Evolutionary conservation across 2,888 invertebrate species (phyloP).

Genomic region (Oscheius sp.): DNA sequence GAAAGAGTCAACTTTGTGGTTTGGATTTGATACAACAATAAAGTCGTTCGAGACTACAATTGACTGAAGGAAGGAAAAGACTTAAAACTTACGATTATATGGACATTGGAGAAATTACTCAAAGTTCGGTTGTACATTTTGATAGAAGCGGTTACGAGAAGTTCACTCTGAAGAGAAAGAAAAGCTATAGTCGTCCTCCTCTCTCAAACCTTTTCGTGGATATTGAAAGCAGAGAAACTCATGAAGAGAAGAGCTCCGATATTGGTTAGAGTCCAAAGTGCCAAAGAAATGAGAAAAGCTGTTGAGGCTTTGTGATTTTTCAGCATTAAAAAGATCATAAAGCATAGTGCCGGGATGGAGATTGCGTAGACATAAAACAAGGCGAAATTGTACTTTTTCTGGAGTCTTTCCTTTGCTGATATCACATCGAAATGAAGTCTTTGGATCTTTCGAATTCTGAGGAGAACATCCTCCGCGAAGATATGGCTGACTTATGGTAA

Average conservation of each 20-base stretch:
- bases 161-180: conserved; percentile 35
- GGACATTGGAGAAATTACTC: too few relatives aligned
- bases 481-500: too few relatives aligned
- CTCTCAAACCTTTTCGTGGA: conserved; percentile 43
- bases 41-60: conserved; percentile 43
- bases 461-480: background rate
- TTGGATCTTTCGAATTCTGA: background rate
- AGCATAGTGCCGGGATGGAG: conserved; percentile 5
- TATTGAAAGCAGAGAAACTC: conserved; percentile 45
- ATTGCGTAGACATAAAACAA: conserved; percentile 4
- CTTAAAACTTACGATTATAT: too few relatives aligned
- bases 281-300: conserved; percentile 31
- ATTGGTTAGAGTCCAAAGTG: conserved; percentile 45
- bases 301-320: conserved; percentile 10
- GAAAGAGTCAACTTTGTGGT: conserved; percentile 44
- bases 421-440: background rate
- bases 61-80: too few relatives aligned
- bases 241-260: conserved; percentile 38
- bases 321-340: background rate
- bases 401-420: background rate
- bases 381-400: background rate
- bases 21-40: conserved; percentile 47
- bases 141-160: conserved; percentile 38
- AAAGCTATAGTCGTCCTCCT: background rate
- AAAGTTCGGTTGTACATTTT: conserved; percentile 46